Evolutionary conservation across 1,140 invertebrate species (phyloP).

Genomic region (Drosophila triauraria): DNA sequence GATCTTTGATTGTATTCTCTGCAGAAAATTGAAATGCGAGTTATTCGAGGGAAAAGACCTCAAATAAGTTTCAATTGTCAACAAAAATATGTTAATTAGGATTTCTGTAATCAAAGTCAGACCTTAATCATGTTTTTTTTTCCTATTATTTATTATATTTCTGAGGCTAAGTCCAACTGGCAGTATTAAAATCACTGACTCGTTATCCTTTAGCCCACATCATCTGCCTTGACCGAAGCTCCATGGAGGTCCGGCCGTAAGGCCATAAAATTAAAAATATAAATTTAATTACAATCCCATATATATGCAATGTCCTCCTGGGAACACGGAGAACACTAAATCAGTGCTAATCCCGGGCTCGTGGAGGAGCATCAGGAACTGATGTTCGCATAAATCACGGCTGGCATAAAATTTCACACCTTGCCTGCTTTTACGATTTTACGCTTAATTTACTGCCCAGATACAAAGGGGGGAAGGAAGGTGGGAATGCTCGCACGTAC

Average conservation of each 20-base stretch:
- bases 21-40: constrained; percentile 9
- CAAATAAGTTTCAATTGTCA: constrained; percentile 3
- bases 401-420: constrained; percentile 80
- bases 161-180: not conserved
- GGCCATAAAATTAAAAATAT: constrained; percentile 46
- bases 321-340: constrained; percentile 58
- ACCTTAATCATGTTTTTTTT: not conserved
- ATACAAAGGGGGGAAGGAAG: constrained; percentile 29
- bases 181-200: too few relatives aligned
- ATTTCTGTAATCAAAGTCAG: not conserved
- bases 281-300: constrained; percentile 76
- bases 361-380: constrained; percentile 53
- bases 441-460: constrained; percentile 78
- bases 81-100: constrained; percentile 13
- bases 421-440: constrained; percentile 78
- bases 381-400: constrained; percentile 74
- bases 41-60: constrained; percentile 10
- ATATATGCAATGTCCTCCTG: constrained; percentile 55
- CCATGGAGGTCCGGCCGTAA: constrained; percentile 23
- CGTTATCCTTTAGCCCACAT: not conserved
- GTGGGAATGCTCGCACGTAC: constrained; percentile 23
- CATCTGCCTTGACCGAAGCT: constrained; percentile 34
- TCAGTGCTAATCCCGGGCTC: constrained; percentile 67
- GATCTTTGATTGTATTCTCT: constrained; percentile 26
- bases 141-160: too few relatives aligned